Base-by-base conservation (phyloP, 2,888 invertebrate species). In the Megaustenia siamemsis region DNA sequence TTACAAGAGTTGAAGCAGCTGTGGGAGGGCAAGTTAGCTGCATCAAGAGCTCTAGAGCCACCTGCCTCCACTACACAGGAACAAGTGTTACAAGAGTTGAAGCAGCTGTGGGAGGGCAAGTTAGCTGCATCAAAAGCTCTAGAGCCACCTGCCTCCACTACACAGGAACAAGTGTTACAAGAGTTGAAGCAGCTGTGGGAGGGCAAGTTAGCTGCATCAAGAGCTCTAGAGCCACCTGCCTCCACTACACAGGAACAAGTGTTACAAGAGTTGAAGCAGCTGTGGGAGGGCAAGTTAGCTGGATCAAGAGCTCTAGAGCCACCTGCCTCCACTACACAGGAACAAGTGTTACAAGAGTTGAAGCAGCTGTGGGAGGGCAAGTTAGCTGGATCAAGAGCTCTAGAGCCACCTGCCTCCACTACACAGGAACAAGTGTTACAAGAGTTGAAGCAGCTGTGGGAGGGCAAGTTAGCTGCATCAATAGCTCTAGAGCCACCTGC, bases 281-380 rank as follows among this genome's bases (percentile, higher is more conserved):
- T 97, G 91, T 99, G 99, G 99, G 98, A 98, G 93, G 96, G 96
- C 21, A 98, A 98, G 94, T 94, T 99, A 88, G 95, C 96, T 92
- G 96, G 97, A 75, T 98, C 97, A 92, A 98, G 98, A 93, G 98
- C 98, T 10, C 96, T 98, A 90, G 98, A 98, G 91, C 95, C 96
- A 90, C 95, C 95, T 71, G 95, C 95, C 71, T 96, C 96, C 79
- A 86, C 91, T 38, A 92, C 92, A 56, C 89, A 90, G 10, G 98
- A 99, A 93, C 98, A 98, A 94, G 97, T 99, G 63, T 95, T 99
- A 77, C 96, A 97, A 93, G 99, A 99, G 94, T 95, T 99, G 89
- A 98, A 97, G 94, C 97, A 98, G 95, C n/a, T n/a, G n/a, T n/a
- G 80, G 95, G 87, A 88, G 78, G 79, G 28, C 24, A 18, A 63